Evolutionary conservation across 2,113 vertebrate species (phyloP), one percentile per base, ranked within the genome.

Genomic region (Phocoena phocoena): DNA sequence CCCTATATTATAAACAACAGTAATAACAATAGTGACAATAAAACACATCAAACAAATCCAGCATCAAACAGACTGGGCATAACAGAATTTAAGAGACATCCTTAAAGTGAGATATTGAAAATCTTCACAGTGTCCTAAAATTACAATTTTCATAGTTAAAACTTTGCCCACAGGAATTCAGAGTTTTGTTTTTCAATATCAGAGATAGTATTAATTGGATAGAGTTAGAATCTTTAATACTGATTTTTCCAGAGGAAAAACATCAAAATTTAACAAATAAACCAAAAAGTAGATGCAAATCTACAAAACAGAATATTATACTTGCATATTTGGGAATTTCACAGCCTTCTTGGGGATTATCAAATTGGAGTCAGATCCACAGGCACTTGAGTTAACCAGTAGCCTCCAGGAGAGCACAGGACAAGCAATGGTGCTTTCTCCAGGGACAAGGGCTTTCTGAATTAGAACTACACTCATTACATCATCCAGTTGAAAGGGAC

Each of bases 161-260:
- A 83, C 13, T 79, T 60, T 68, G 58, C n/a, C 63, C 53, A 83
- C 2, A 77, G 63, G 36, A 84, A 92, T 82, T 91, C 47, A 33
- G 89, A 93, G 70, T 79, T 93, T 83, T 80, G 44, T 58, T 95
- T 92, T 91, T 73, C 62, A 83, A 28, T n/a, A 81, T 74, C 36
- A 79, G 62, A 84, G 50, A 53, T 0, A 63, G 26, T 47, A 80
- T 20, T 90, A 79, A 87, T 20, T 77, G 36, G 41, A 68, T 23
- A 77, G 50, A 84, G 23, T 33, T 70, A 68, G 47, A 80, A 14
- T 74, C 90, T 93, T 79, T 55, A 55, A 79, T 63, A 88, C 0
- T 65, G 31, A 70, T 6, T 94, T 93, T 93, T 93, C 65, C 33
- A 91, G 58, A 93, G 68, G 76, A 68, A 84, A 80, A n/a, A 14